phyloP scores from a whole-genome alignment of 2,797 vertebrate species.

The Babyrousa celebensis region DNA sequence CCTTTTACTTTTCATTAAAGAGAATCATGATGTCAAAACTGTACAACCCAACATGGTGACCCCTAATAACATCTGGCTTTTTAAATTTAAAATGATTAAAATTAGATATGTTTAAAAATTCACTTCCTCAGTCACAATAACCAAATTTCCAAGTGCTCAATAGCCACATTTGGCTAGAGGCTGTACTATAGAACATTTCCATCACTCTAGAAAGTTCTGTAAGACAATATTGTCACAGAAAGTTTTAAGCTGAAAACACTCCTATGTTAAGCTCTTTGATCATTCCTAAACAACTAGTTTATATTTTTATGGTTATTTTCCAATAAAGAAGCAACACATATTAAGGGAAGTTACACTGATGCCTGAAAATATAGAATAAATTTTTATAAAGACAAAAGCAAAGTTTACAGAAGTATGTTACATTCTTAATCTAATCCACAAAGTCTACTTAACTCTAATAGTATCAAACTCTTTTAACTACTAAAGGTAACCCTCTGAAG shows the following conservation, averaged over 20 bases:
- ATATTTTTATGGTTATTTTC: not conserved
- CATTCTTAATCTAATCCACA: not conserved
- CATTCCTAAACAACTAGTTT: not conserved
- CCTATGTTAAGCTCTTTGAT: not conserved
- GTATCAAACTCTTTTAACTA: not conserved
- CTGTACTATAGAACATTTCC: not conserved
- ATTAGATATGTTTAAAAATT: not conserved
- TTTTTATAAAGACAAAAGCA: constrained; percentile 22
- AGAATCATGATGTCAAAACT: constrained; percentile 36
- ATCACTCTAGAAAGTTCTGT: not conserved
- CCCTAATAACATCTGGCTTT: not conserved
- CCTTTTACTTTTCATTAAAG: constrained; percentile 5
- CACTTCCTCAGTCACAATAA: not conserved
- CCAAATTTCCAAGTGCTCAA: not conserved
- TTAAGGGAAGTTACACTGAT: not conserved
- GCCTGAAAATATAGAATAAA: not conserved
- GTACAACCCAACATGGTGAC: not conserved
- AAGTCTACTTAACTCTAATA: not conserved
- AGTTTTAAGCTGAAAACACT: not conserved
- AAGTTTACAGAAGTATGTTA: not conserved
- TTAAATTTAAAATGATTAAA: constrained; percentile 38
- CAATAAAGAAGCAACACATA: not conserved
- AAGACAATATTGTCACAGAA: not conserved
- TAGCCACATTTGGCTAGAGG: not conserved
- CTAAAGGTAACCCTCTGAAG: not conserved